These are phyloP conservation scores for Ametastegia equiseti DNA, from an alignment of 2,888 invertebrate genomes.

Conservation along the genomic window DNA sequence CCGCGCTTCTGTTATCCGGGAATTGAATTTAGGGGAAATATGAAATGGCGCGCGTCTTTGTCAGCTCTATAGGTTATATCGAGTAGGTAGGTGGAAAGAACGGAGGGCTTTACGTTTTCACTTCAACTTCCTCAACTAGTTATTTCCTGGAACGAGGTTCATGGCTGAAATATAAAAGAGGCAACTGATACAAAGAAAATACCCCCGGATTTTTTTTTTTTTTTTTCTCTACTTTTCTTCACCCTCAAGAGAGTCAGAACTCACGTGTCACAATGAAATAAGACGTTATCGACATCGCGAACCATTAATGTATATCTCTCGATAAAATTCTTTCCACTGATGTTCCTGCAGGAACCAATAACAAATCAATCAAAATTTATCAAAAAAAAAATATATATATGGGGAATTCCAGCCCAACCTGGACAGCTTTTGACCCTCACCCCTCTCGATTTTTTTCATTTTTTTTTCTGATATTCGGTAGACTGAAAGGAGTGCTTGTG, in stretches of 20 bases:
- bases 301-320: neutral
- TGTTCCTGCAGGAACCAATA: neutral
- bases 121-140: slow-evolving; percentile 42
- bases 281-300: slow-evolving; percentile 6
- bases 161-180: slow-evolving; percentile 42
- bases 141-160: slow-evolving; percentile 41
- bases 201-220: neutral
- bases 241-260: slow-evolving; percentile 13
- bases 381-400: neutral
- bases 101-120: slow-evolving; percentile 26
- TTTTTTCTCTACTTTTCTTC: neutral
- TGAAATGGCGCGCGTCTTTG: slow-evolving; percentile 10
- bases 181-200: slow-evolving; percentile 31
- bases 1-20: neutral
- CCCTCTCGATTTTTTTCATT: too few relatives aligned
- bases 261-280: slow-evolving; percentile 26
- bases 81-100: neutral
- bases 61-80: slow-evolving; percentile 14
- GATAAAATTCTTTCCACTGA: neutral
- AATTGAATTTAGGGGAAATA: slow-evolving; percentile 28
- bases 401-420: neutral
- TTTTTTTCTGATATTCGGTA: too few relatives aligned
- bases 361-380: neutral
- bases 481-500: too few relatives aligned
- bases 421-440: too few relatives aligned